Evolutionary conservation across 2,888 invertebrate genomes (phyloP).

Genomic region (Sialis fuliginosa): DNA sequence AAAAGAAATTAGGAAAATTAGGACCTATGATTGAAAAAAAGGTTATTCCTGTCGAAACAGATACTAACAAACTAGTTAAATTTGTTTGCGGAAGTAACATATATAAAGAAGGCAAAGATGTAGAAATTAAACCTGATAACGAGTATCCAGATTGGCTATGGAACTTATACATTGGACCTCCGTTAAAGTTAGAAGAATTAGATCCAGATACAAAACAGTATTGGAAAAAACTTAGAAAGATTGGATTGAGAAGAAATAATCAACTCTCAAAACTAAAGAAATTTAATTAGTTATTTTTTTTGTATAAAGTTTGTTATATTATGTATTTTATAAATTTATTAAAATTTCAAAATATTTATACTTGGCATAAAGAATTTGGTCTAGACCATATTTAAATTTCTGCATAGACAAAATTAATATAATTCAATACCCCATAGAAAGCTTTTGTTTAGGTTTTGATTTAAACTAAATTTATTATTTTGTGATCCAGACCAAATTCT

Average conservation of each 20-base stretch:
- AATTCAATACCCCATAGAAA: too few species aligned
- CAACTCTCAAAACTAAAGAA: slow-evolving; percentile 37
- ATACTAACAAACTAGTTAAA: slow-evolving; percentile 53
- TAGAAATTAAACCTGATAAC: slow-evolving; percentile 52
- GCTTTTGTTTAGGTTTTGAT: too few species aligned
- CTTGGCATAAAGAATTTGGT: too few species aligned
- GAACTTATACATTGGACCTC: slow-evolving; percentile 45
- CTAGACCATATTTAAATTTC: too few species aligned
- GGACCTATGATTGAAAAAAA: slow-evolving; percentile 49
- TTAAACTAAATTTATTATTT: too few species aligned
- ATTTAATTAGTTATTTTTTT: slow-evolving; percentile 22
- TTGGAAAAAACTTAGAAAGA: slow-evolving; percentile 56
- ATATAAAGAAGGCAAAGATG: slow-evolving; percentile 59
- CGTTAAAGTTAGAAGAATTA: slow-evolving; percentile 49
- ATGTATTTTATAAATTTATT: too few species aligned
- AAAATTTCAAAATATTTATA: too few species aligned
- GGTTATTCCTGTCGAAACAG: slow-evolving; percentile 67
- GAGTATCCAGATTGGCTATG: slow-evolving; percentile 93
- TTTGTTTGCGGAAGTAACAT: slow-evolving; percentile 80
- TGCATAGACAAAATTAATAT: too few species aligned
- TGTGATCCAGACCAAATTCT: too few species aligned
- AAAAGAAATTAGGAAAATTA: slow-evolving; percentile 41
- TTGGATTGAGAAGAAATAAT: slow-evolving; percentile 45
- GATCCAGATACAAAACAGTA: slow-evolving; percentile 66
- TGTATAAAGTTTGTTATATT: too few species aligned